Percentiles rank a stretch among this genome's conserved stretches.
Evolutionary conservation across 2,797 vertebrate species (phyloP).

Genomic region (Dermochelys coriacea): DNA sequence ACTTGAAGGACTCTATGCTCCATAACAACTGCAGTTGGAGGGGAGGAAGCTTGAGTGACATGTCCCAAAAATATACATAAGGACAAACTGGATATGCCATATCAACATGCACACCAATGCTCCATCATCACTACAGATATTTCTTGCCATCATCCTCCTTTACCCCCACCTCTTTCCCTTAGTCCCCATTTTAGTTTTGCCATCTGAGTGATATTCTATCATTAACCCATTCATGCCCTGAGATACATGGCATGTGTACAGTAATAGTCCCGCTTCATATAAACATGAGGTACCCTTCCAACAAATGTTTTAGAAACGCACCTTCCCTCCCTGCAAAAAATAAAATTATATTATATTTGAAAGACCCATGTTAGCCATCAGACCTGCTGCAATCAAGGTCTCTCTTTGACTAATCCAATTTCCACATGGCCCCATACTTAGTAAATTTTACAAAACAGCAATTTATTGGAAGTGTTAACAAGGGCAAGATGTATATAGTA

Average conservation of each 20-base stretch:
- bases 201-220: background rate
- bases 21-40: background rate
- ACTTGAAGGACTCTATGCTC: background rate
- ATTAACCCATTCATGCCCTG: background rate
- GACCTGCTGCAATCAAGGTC: background rate
- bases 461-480: background rate
- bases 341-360: background rate
- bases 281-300: background rate
- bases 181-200: background rate
- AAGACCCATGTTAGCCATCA: background rate
- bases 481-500: background rate
- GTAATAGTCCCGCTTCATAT: background rate
- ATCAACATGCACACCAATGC: background rate
- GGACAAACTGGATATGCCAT: background rate
- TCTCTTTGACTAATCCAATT: background rate
- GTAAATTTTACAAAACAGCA: background rate
- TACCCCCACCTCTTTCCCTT: background rate
- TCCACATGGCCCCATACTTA: background rate
- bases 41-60: background rate
- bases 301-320: background rate
- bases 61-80: background rate
- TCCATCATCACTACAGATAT: background rate
- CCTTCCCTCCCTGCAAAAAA: too few relatives aligned
- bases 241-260: background rate
- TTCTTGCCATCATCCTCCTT: background rate